Base-by-base conservation (phyloP, 2,888 invertebrate genomes). In the Caenorhabditis macrosperma region DNA sequence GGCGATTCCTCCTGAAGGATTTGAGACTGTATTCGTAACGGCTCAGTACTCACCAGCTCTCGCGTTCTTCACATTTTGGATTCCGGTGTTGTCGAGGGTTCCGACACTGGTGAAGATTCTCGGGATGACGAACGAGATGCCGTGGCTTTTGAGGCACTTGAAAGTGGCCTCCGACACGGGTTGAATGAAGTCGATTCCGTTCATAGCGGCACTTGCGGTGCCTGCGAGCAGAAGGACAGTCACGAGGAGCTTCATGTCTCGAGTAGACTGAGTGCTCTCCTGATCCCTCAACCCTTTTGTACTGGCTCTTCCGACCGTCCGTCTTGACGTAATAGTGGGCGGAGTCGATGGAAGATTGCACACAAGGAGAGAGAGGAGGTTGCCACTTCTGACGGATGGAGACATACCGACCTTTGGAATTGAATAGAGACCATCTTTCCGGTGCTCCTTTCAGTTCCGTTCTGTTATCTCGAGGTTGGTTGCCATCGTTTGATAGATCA, bases 11-110 rank as follows among this genome's bases (percentile, higher is more conserved):
- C 61, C 78, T 78, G 59, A 44, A 78, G 12, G 2, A 15, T 12
- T 12, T 38, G 15, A 38, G 12, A 38, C 38, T 9, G 38, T n/a
- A n/a, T n/a, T n/a, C n/a, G n/a, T n/a, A 38, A 15, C 38, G 15
- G 15, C 2, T 5, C 38, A 12, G 5, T 46, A 17, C 63, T 64
- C 55, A 82, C 81, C 83, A 17, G 83, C 82, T 24, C 75, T 66
- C 0, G 86, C 86, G 55, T 83, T 80, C 81, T 84, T 84, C 67
- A 86, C 82, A 66, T 86, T 86, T 44, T 78, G 72, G 63, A 86
- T 80, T 38, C 86, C 86, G 26, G 83, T 81, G 28, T 69, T 46
- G 50, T 85, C 86, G 33, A 79, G 67, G 24, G 74, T 69, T 61
- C 85, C 86, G 46, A 77, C 69, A 30, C 72, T 74, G 38, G 77